A percentile compares a stretch with the other conserved stretches of the same genome.
Conservation (phyloP, 2,797 vertebrate species). For the Varecia variegata region DNA sequence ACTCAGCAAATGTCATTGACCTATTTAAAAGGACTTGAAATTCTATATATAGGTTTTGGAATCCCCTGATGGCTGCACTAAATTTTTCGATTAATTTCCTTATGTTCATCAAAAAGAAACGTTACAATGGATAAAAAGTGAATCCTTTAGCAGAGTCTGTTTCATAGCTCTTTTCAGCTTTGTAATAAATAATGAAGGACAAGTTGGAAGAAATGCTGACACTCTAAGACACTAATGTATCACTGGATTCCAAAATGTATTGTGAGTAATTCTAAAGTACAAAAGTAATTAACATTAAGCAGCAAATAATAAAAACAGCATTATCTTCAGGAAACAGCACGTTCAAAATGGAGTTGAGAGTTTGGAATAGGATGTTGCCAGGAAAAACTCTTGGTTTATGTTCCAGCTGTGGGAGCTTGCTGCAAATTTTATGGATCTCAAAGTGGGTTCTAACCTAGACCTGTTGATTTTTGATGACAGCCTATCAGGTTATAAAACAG, state of each 20-base stretch:
- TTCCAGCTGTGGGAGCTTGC: neutral
- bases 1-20: slow-evolving; percentile 46
- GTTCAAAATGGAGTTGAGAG: slow-evolving; percentile 58
- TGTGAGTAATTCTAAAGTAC: slow-evolving; percentile 74
- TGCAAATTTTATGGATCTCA: neutral
- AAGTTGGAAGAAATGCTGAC: slow-evolving; percentile 75
- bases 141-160: slow-evolving; percentile 38
- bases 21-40: slow-evolving; percentile 61
- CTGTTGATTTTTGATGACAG: neutral
- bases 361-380: slow-evolving; percentile 50
- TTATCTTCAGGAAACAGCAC: slow-evolving; percentile 70
- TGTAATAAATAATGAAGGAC: slow-evolving; percentile 72
- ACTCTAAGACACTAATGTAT: slow-evolving; percentile 73
- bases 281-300: slow-evolving; percentile 82
- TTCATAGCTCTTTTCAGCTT: slow-evolving; percentile 69
- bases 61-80: slow-evolving; percentile 50
- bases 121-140: slow-evolving; percentile 66
- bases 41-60: slow-evolving; percentile 59
- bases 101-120: slow-evolving; percentile 62
- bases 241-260: slow-evolving; percentile 68
- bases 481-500: slow-evolving; percentile 30
- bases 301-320: slow-evolving; percentile 75
- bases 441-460: slow-evolving; percentile 42
- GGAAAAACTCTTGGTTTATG: slow-evolving; percentile 24
- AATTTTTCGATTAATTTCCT: slow-evolving; percentile 77